phyloP scores from a whole-genome alignment of 2,888 invertebrate genomes.

The Caenorhabditis sp. region DNA sequence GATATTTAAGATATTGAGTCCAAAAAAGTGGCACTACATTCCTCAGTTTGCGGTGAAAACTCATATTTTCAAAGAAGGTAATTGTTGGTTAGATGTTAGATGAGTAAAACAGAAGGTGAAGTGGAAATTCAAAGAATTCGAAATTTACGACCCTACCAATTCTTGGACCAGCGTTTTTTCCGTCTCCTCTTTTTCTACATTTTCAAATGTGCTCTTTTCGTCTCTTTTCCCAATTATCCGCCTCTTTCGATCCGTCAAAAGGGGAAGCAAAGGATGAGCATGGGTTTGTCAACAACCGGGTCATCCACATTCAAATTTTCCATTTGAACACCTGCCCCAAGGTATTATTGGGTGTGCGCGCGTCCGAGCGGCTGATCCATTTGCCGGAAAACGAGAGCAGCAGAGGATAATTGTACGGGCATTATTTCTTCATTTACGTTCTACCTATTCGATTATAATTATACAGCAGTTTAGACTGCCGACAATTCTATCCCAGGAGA shows the following conservation, averaged over 20 bases:
- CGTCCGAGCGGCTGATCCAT: not conserved
- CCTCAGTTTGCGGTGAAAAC: not conserved
- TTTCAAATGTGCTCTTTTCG: too few species aligned
- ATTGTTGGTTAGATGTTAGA: constrained; percentile 6
- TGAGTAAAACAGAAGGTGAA: too few species aligned
- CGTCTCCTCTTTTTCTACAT: not conserved
- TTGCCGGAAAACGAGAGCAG: constrained; percentile 2
- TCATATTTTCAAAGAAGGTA: not conserved
- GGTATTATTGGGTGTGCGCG: constrained; percentile 35
- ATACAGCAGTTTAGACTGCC: constrained; percentile 24
- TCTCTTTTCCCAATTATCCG: too few species aligned
- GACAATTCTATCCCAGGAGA: not conserved
- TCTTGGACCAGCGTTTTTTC: constrained; percentile 9
- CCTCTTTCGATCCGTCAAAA: not conserved
- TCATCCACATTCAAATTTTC: constrained; percentile 26
- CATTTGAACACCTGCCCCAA: constrained; percentile 53
- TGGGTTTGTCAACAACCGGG: constrained; percentile 16
- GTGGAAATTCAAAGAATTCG: not conserved
- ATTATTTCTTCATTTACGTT: constrained; percentile 19
- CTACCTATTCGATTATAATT: constrained; percentile 42
- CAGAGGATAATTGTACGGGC: constrained; percentile 42
- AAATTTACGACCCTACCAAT: constrained; percentile 32
- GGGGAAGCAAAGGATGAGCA: not conserved
- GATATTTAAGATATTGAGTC: constrained; percentile 32
- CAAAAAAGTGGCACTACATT: not conserved